Conservation (phyloP, 2,113 vertebrate genomes). For the Lagopus muta region DNA sequence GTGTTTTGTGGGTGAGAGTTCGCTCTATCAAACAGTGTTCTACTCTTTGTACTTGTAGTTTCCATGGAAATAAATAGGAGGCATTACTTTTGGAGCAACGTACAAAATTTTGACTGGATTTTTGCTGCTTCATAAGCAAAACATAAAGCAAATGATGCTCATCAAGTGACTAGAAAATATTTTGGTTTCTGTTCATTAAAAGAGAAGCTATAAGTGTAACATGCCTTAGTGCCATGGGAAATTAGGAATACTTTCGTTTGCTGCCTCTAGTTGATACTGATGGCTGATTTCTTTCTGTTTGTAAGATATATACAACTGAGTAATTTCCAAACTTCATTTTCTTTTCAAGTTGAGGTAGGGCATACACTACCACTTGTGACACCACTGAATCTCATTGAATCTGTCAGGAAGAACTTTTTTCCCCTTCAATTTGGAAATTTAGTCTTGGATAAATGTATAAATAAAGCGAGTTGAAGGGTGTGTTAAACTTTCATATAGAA, state of each 20-base stretch:
- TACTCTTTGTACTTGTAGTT: no score
- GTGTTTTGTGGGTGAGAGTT: no score
- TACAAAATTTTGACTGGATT: neutral
- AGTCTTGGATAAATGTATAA: neutral
- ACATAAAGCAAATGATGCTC: neutral
- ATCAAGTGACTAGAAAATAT: neutral
- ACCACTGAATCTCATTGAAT: neutral
- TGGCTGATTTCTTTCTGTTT: neutral
- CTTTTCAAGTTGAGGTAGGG: neutral
- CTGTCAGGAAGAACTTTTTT: neutral
- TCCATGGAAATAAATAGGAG: no score
- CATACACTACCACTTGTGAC: neutral
- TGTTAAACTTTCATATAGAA: neutral
- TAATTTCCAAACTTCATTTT: neutral
- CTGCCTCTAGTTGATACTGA: neutral
- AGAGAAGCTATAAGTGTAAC: neutral
- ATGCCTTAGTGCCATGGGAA: neutral
- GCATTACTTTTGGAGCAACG: no score
- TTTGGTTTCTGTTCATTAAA: neutral
- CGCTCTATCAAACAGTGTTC: no score
- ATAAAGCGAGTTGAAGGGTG: constrained; percentile 1
- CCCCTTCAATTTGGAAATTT: neutral
- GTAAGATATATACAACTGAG: neutral
- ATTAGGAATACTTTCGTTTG: neutral
- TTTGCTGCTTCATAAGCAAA: neutral